Base-by-base conservation (phyloP, 2,888 invertebrate species). In the Stenchaetothrips biformis region DNA sequence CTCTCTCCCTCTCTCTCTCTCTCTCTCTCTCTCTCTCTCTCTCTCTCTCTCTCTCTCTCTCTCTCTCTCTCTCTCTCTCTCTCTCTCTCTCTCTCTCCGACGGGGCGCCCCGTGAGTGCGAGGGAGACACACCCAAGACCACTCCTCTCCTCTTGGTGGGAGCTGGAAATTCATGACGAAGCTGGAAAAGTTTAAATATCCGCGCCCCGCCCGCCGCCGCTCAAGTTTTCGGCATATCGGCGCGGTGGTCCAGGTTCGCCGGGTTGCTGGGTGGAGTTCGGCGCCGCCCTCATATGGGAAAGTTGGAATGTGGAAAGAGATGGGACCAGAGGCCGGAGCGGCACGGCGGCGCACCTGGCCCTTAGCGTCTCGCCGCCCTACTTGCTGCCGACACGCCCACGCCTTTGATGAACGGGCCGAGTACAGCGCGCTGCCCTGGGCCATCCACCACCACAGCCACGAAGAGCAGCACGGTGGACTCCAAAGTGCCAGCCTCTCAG, bases 141-240 rank as follows among this genome's bases (percentile, higher is more conserved):
- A 37, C 37, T 37, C 37, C 37, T 37, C 37, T 4, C 37, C 37
- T 37, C 37, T 37, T 4, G 37, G 37, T 37, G 37, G 37, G 37
- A 37, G 37, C 37, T 6, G 59, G 18, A 13, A 59, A 59, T 59
- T 59, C 59, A 59, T 59, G 59, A 59, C 59, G 59, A 18, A 59
- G 59, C 59, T 59, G 59, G 59, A 59, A 59, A 59, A 59, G 18
- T 59, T 59, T 59, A 59, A 59, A 59, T 59, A 59, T 59, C 59
- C 59, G 59, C 59, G 18, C 59, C 59, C 59, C 37, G 37, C 37
- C 37, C 37, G 37, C 37, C 37, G 18, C 13, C 59, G 59, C 59
- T 16, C 59, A 59, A 59, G 59, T 59, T 59, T 37, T 37, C 37
- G 37, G 37, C 59, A 59, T 18, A 16, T 59, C 59, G 59, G 18